Evolutionary conservation across 2,797 vertebrate genomes (phyloP), one percentile per base, ranked within the genome.

Genomic region (Brotogeris chrysoptera): DNA sequence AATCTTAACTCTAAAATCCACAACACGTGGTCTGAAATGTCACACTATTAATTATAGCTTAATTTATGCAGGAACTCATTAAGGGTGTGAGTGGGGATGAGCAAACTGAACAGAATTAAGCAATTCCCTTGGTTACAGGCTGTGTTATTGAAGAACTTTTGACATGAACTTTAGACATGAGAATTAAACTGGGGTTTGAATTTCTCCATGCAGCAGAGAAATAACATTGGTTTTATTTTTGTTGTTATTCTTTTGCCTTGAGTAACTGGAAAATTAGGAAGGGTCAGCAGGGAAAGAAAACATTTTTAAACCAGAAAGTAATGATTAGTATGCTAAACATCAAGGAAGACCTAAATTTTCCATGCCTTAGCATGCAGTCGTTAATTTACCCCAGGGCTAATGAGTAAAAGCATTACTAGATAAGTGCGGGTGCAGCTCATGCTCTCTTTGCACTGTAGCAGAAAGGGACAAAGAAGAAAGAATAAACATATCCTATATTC

Each of bases 11-110:
- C 55, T 63, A 69, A 89, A 90, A 94, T 84, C 90, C 66, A 73
- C 76, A 90, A 30, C 90, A 91, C 21, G 4, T 89, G 93, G 80
- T 92, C 52, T 1, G 13, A 96, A 88, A 92, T 92, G 80, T 89
- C 93, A 92, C 52, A 50, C 30, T 63, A 95, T 80, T 94, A 92
- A 94, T 95, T 95, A 93, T 57, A 1, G 2, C 72, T 81, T 96
- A 90, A 95, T 95, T 95, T 94, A 86, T 96, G 78, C 78, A 88
- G 63, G 61, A 91, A 64, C 57, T 92, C 50, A 70, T 94, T 66
- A 88, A 44, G 47, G 23, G 9, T 66, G 60, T 92, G 73, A 95
- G 36, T 10, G 9, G 21, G 57, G 70, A 95, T 83, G 78, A 92
- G 68, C 25, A 89, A 93, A 72, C 38, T 55, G 74, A 94, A 65